A percentile compares a stretch with the other conserved stretches of the same genome.
phyloP scores from a whole-genome alignment of 2,797 vertebrate genomes.

The Enteromius thamalakanensis region DNA sequence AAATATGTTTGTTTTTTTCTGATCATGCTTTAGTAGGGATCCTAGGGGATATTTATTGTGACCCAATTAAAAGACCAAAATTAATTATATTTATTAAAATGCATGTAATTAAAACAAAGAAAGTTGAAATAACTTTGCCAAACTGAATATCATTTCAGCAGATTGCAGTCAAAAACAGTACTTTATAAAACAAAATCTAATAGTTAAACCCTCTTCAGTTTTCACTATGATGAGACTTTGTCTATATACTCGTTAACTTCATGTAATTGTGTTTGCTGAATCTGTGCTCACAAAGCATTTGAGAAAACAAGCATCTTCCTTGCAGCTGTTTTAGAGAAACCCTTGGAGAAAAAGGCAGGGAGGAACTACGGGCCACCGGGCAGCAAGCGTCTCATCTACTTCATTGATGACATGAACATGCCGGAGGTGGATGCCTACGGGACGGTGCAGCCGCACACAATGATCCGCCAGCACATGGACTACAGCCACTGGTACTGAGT shows the following conservation, averaged over 20 bases:
- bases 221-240: neutral
- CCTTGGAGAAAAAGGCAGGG: slow-evolving; percentile 93
- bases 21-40: neutral
- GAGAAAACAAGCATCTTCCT: neutral
- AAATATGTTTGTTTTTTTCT: neutral
- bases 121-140: neutral
- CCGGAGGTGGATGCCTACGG: slow-evolving; percentile 90
- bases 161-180: neutral
- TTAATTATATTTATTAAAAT: neutral
- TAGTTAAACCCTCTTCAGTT: neutral
- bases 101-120: too few relatives aligned
- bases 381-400: slow-evolving; percentile 89
- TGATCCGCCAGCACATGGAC: slow-evolving; percentile 94
- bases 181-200: neutral
- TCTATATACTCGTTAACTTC: neutral
- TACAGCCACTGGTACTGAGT: slow-evolving; percentile 88
- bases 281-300: neutral
- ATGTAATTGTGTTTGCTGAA: slow-evolving; percentile 8
- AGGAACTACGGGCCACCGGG: slow-evolving; percentile 88
- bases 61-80: neutral
- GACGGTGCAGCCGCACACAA: slow-evolving; percentile 92
- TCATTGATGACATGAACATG: slow-evolving; percentile 97
- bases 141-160: neutral
- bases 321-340: slow-evolving; percentile 83
- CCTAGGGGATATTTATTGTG: neutral